These are phyloP conservation scores for Cacatua alba DNA, from an alignment of 2,113 vertebrate genomes.

Conservation along the genomic window DNA sequence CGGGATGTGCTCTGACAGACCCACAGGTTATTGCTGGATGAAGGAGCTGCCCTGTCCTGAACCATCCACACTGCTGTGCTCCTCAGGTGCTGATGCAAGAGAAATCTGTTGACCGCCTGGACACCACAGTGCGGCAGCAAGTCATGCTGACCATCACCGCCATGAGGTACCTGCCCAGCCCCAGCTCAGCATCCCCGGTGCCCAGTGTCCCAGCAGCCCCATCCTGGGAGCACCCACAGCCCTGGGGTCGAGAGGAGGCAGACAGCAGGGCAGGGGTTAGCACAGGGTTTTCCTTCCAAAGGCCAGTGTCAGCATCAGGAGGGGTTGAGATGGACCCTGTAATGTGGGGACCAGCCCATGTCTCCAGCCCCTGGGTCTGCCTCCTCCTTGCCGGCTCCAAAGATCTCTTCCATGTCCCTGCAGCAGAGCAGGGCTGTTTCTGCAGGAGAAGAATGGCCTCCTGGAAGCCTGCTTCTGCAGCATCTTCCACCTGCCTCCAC, in stretches of 20 bases:
- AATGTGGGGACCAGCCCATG: background rate
- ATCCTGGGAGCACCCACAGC: too few species aligned
- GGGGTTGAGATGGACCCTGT: background rate
- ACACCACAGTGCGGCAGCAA: background rate
- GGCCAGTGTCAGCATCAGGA: background rate
- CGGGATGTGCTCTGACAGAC: background rate
- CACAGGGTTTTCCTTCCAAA: background rate
- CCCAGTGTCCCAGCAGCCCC: too few species aligned
- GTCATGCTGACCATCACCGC: background rate
- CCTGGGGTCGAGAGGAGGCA: background rate
- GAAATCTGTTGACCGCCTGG: background rate
- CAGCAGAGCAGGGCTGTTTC: background rate
- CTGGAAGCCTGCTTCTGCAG: background rate
- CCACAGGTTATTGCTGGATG: background rate
- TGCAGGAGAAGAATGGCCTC: background rate
- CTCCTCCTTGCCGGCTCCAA: background rate
- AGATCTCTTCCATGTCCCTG: background rate
- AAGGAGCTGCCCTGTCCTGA: background rate
- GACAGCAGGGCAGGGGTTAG: background rate
- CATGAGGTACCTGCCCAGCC: background rate
- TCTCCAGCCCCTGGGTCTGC: background rate
- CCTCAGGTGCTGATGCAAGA: background rate
- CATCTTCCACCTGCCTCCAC: background rate
- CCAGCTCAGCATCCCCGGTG: background rate
- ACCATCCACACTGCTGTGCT: background rate